Percentiles rank a stretch among this genome's conserved stretches.
Evolutionary conservation across 1,140 invertebrate species (phyloP).

Genomic region (Ptiloglossa arizonensis): DNA sequence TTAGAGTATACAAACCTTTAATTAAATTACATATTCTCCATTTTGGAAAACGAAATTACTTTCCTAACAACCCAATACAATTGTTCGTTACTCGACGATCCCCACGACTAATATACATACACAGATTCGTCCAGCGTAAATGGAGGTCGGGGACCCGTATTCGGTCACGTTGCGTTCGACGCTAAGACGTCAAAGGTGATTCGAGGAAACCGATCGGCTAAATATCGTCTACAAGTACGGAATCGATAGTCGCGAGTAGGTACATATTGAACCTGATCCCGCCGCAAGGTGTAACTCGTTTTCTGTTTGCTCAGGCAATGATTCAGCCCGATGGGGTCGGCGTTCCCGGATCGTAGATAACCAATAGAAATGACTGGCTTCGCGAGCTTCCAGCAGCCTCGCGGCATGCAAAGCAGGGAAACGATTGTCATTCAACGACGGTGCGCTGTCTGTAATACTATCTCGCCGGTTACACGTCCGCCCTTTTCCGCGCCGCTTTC

Average conservation of each 20-base stretch:
- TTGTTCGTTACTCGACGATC: too few relatives aligned
- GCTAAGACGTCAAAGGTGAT: too few relatives aligned
- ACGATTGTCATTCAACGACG: slow-evolving; percentile 42
- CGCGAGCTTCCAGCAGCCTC: background rate
- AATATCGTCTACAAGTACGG: background rate
- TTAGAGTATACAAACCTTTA: too few relatives aligned
- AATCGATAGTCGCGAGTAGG: background rate
- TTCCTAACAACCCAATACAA: too few relatives aligned
- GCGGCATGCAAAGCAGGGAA: slow-evolving; percentile 52
- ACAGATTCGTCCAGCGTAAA: too few relatives aligned
- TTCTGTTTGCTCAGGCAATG: slow-evolving; percentile 37
- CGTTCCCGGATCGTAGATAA: slow-evolving; percentile 30
- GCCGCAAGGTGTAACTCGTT: slow-evolving; percentile 1
- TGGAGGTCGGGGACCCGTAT: too few relatives aligned
- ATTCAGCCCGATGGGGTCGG: background rate
- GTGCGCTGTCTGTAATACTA: slow-evolving; percentile 34
- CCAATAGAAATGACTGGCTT: slow-evolving; percentile 50
- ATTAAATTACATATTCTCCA: too few relatives aligned
- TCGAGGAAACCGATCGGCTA: too few relatives aligned
- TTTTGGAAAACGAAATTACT: too few relatives aligned
- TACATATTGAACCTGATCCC: too few relatives aligned
- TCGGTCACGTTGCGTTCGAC: too few relatives aligned
- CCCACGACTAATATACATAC: too few relatives aligned
- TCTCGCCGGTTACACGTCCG: slow-evolving; percentile 19
- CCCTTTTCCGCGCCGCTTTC: slow-evolving; percentile 15